Evolutionary conservation across 2,113 vertebrate genomes (phyloP).

Genomic region (Stegostoma tigrinum): DNA sequence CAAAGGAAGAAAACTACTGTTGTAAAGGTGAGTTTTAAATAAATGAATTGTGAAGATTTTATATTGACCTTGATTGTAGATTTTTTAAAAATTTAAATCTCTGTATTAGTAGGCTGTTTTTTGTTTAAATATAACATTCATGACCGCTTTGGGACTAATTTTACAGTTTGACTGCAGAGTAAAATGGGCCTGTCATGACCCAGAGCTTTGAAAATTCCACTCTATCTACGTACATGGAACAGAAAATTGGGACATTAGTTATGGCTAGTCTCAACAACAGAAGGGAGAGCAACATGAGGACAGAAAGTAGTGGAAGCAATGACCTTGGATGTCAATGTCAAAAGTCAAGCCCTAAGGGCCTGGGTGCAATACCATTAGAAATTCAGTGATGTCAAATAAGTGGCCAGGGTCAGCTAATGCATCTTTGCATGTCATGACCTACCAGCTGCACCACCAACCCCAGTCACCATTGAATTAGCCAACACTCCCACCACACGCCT

Average conservation of each 20-base stretch:
- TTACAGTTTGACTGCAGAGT: neutral
- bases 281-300: neutral
- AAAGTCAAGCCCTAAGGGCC: neutral
- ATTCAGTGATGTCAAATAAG: too few species aligned
- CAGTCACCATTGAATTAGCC: neutral
- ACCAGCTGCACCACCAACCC: neutral
- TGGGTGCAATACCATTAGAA: too few species aligned
- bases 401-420: too few species aligned
- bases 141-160: neutral
- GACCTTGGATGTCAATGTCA: neutral
- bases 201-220: neutral
- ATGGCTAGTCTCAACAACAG: neutral
- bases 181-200: neutral
- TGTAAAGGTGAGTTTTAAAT: neutral
- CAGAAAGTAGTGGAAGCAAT: neutral
- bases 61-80: neutral
- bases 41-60: slow-evolving; percentile 2
- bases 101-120: neutral
- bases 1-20: neutral
- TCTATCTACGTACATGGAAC: neutral
- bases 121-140: neutral
- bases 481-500: neutral
- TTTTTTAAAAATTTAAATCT: neutral
- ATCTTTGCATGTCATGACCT: neutral
- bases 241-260: neutral